phyloP scores from a whole-genome alignment of 2,113 vertebrate species.

The Patagioenas fasciata region DNA sequence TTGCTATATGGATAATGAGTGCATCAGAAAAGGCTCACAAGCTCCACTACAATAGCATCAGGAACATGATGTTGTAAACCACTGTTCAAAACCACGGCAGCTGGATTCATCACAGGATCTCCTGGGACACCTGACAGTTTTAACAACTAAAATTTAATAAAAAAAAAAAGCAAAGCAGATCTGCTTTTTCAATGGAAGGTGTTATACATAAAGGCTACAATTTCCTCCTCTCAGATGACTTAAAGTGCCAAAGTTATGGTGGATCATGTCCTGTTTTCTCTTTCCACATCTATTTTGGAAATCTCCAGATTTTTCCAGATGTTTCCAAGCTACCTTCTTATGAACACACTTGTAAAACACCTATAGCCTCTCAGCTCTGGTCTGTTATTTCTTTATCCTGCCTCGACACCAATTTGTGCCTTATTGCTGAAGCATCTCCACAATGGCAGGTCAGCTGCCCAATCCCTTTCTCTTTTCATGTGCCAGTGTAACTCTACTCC shows the following conservation, averaged over 20 bases:
- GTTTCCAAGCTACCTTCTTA: neutral
- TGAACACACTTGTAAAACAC: neutral
- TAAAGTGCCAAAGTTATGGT: accelerated
- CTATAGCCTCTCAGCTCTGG: neutral
- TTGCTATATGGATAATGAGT: neutral
- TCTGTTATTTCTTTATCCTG: neutral
- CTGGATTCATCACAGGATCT: neutral
- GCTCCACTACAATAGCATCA: neutral
- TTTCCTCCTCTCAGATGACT: neutral
- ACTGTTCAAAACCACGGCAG: neutral
- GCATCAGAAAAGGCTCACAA: neutral
- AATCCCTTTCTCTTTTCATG: neutral
- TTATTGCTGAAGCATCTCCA: neutral
- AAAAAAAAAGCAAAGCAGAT: neutral
- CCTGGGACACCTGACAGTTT: neutral
- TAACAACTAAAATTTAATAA: neutral
- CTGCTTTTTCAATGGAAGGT: neutral
- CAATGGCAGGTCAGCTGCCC: neutral
- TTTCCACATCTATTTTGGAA: neutral
- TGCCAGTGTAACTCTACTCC: accelerated
- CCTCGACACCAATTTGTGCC: neutral
- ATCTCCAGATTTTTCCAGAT: neutral
- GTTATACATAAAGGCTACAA: neutral
- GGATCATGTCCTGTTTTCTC: neutral
- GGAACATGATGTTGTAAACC: neutral